phyloP scores from a whole-genome alignment of 1,140 invertebrate genomes.

The Drosophila simulans region DNA sequence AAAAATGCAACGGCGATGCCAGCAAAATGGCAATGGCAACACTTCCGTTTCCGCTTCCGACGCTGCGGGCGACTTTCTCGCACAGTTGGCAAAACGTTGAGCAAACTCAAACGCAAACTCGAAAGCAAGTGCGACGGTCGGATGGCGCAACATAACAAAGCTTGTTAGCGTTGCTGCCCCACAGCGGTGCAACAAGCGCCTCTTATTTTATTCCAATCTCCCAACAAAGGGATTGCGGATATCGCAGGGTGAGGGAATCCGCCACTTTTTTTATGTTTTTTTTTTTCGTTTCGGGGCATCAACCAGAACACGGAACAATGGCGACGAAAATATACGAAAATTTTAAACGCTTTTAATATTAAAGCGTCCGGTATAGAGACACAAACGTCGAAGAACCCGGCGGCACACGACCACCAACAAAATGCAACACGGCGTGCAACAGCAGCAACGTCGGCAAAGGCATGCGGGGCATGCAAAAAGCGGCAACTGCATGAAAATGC shows the following conservation, averaged over 20 bases:
- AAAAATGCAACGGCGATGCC: conserved; percentile 69
- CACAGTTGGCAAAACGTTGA: conserved; percentile 73
- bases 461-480: conserved; percentile 63
- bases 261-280: not conserved
- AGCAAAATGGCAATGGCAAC: conserved; percentile 81
- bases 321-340: conserved; percentile 68
- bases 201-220: not conserved
- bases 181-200: conserved; percentile 44
- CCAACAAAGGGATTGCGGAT: conserved; percentile 17
- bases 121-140: conserved; percentile 32
- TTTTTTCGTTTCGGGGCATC: conserved; percentile 1
- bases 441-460: conserved; percentile 38
- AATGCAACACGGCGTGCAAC: conserved; percentile 69
- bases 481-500: conserved; percentile 54
- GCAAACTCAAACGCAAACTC: conserved; percentile 51
- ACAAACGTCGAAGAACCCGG: conserved; percentile 32
- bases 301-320: conserved; percentile 58
- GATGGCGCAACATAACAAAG: conserved; percentile 70
- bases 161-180: conserved; percentile 71
- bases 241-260: not conserved
- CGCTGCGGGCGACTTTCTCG: conserved; percentile 73
- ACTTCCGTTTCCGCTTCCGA: conserved; percentile 80
- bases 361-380: conserved; percentile 65
- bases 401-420: conserved; percentile 35
- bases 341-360: conserved; percentile 81